A percentile compares a stretch with the other conserved stretches of the same genome.
These are phyloP conservation scores for Colletes latitarsis DNA, from an alignment of 1,140 invertebrate genomes.

Conservation along the genomic window DNA sequence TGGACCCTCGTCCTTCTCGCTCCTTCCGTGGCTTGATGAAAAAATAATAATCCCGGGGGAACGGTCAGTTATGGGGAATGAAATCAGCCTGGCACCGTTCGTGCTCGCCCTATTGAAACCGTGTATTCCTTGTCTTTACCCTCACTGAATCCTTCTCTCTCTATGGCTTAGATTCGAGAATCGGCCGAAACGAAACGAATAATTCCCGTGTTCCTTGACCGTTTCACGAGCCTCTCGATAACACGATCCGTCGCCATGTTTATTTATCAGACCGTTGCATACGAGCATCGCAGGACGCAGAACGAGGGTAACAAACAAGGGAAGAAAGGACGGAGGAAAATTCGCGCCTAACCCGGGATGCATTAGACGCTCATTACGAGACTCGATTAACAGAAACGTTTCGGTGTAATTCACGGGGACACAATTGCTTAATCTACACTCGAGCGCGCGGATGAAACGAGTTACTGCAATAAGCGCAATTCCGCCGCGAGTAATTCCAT, in stretches of 20 bases:
- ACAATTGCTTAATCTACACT: slow-evolving; percentile 24
- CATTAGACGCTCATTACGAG: slow-evolving; percentile 27
- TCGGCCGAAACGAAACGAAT: background rate
- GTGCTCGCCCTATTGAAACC: slow-evolving; percentile 37
- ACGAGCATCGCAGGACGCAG: no score
- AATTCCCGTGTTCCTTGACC: background rate
- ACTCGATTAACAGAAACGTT: slow-evolving; percentile 32
- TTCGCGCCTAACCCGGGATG: background rate
- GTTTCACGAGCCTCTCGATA: background rate
- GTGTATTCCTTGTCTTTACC: slow-evolving; percentile 9
- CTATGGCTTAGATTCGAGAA: background rate
- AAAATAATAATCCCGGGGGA: slow-evolving; percentile 80
- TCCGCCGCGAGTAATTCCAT: slow-evolving; percentile 29
- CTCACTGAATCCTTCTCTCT: slow-evolving; percentile 8
- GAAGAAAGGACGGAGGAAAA: no score
- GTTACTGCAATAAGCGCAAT: slow-evolving; percentile 19
- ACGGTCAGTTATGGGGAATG: slow-evolving; percentile 77
- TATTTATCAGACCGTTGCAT: no score
- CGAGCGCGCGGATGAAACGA: background rate
- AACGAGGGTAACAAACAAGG: no score
- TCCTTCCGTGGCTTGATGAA: slow-evolving; percentile 73
- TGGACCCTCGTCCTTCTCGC: slow-evolving; percentile 42
- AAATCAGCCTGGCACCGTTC: slow-evolving; percentile 64
- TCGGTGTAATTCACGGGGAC: slow-evolving; percentile 4
- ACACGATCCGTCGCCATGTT: background rate